Evolutionary conservation across 2,797 vertebrate species (phyloP).

Genomic region (Chiloscyllium punctatum): DNA sequence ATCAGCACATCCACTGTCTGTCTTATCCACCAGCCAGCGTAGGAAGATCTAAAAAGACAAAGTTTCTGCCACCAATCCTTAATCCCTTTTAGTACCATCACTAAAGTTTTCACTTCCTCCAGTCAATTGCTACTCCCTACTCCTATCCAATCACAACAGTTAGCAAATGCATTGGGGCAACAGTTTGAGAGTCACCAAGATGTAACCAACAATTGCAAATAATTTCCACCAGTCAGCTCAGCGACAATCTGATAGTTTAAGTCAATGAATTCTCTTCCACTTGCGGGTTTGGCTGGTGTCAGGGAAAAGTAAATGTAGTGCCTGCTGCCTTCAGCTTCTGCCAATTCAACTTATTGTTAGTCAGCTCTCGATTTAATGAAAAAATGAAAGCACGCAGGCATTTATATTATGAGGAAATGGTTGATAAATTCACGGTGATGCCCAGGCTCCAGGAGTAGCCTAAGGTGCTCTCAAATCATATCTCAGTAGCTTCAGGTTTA

Average conservation of each 20-base stretch:
- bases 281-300: background rate
- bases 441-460: background rate
- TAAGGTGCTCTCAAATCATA: slow-evolving; percentile 18
- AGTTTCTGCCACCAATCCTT: background rate
- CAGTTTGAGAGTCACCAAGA: background rate
- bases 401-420: slow-evolving; percentile 11
- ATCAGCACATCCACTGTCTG: no score
- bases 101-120: background rate
- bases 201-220: background rate
- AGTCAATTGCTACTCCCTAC: background rate
- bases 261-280: background rate
- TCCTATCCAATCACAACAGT: background rate
- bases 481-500: slow-evolving; percentile 9
- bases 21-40: no score
- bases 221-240: background rate
- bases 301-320: background rate
- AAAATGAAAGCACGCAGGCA: background rate
- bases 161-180: background rate
- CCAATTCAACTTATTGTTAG: background rate
- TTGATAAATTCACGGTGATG: background rate
- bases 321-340: background rate
- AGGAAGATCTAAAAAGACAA: no score
- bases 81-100: background rate
- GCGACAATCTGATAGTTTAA: background rate
- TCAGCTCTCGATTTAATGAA: background rate